Evolutionary conservation across 2,113 vertebrate species (phyloP).

Genomic region (Cynocephalus volans): DNA sequence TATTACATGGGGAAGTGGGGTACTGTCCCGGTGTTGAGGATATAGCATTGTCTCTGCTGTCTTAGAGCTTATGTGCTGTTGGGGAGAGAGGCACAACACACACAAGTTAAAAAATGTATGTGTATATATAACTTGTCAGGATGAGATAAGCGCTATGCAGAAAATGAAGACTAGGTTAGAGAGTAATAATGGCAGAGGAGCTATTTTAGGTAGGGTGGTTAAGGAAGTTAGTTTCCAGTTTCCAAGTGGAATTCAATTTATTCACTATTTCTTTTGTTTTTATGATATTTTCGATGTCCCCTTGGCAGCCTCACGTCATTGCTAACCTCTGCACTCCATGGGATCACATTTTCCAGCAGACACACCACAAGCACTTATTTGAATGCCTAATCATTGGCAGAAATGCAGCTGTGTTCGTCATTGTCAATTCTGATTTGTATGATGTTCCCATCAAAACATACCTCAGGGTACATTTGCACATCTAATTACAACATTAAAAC

Average conservation of each 20-base stretch:
- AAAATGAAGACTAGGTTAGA: neutral
- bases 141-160: neutral
- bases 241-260: neutral
- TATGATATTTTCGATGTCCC: slow-evolving; percentile 18
- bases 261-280: slow-evolving; percentile 2
- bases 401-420: slow-evolving; percentile 83
- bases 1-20: neutral
- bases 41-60: neutral
- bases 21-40: neutral
- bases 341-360: slow-evolving; percentile 67
- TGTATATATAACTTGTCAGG: neutral
- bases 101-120: neutral
- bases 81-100: neutral
- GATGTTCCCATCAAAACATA: slow-evolving; percentile 82
- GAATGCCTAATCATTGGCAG: slow-evolving; percentile 78
- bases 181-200: neutral
- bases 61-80: neutral
- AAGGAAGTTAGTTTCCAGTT: slow-evolving; percentile 16
- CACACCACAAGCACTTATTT: slow-evolving; percentile 57
- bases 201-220: neutral
- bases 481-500: slow-evolving; percentile 86
- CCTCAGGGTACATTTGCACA: slow-evolving; percentile 85
- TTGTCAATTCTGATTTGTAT: slow-evolving; percentile 84
- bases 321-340: slow-evolving; percentile 68
- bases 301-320: slow-evolving; percentile 35